Evolutionary conservation across 2,113 vertebrate genomes (phyloP).

Genomic region (Eulemur rufifrons): DNA sequence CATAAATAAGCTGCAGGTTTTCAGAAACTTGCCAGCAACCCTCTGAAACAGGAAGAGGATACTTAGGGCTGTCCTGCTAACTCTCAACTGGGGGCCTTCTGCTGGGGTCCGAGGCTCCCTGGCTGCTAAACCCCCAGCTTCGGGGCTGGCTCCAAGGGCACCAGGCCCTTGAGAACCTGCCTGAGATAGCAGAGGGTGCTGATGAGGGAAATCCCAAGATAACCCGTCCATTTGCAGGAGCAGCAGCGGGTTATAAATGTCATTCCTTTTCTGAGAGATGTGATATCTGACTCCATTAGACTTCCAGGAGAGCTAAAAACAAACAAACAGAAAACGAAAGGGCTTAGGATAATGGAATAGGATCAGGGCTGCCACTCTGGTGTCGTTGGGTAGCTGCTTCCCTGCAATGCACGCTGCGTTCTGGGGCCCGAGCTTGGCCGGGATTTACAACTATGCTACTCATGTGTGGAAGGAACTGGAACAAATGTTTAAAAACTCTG

Average conservation of each 20-base stretch:
- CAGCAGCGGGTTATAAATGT: slow-evolving; percentile 54
- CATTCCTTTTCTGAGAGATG: slow-evolving; percentile 52
- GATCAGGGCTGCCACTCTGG: not conserved
- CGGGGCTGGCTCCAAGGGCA: not conserved
- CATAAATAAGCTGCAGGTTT: slow-evolving; percentile 75
- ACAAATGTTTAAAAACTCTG: not conserved
- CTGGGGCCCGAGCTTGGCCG: not conserved
- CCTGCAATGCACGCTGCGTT: accelerated
- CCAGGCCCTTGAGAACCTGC: not conserved
- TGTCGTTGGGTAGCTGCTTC: not conserved
- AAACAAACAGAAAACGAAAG: slow-evolving; percentile 67
- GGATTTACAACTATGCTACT: not conserved
- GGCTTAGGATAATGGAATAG: slow-evolving; percentile 60
- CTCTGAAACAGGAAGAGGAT: slow-evolving; percentile 81
- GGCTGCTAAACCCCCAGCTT: not conserved
- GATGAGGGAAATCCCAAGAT: slow-evolving; percentile 32
- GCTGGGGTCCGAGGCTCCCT: not conserved
- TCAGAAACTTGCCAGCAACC: slow-evolving; percentile 75
- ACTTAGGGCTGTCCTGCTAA: slow-evolving; percentile 76
- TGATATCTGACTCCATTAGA: slow-evolving; percentile 51
- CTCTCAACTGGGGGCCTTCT: not conserved
- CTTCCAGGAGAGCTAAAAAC: slow-evolving; percentile 50
- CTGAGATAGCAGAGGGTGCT: not conserved
- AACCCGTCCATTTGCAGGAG: slow-evolving; percentile 42
- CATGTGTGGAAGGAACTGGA: not conserved